phyloP scores from a whole-genome alignment of 1,140 invertebrate genomes.

The Papilio machaon region DNA sequence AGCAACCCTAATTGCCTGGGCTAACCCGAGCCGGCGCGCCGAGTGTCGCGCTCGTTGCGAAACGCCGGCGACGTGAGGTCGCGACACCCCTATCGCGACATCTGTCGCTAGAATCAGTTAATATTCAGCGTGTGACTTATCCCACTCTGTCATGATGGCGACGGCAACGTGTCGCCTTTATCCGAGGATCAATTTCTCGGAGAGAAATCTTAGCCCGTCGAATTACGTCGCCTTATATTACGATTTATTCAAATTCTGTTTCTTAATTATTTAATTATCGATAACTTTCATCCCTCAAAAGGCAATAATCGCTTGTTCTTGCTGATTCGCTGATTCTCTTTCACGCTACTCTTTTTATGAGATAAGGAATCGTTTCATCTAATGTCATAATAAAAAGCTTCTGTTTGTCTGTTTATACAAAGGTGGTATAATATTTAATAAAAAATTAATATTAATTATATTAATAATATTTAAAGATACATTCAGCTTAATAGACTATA shows the following conservation, averaged over 20 bases:
- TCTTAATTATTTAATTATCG: neutral
- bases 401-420: neutral
- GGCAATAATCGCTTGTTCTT: neutral
- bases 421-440: neutral
- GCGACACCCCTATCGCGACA: constrained; percentile 51
- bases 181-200: constrained; percentile 52
- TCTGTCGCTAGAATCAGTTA: constrained; percentile 56
- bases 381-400: neutral
- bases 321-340: neutral
- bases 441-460: neutral
- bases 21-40: constrained; percentile 14
- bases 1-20: constrained; percentile 2
- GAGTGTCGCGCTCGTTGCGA: constrained; percentile 38
- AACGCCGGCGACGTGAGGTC: constrained; percentile 46
- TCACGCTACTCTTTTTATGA: neutral
- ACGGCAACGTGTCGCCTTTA: constrained; percentile 43
- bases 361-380: neutral
- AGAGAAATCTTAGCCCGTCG: constrained; percentile 40
- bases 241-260: neutral
- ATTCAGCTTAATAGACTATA: neutral
- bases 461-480: neutral
- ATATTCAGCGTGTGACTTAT: constrained; percentile 52
- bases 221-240: neutral
- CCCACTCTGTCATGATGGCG: constrained; percentile 50
- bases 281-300: neutral